A percentile compares a stretch with the other conserved stretches of the same genome.
Evolutionary conservation across 2,888 invertebrate species (phyloP).

Genomic region (Minunthozetes semirufus): DNA sequence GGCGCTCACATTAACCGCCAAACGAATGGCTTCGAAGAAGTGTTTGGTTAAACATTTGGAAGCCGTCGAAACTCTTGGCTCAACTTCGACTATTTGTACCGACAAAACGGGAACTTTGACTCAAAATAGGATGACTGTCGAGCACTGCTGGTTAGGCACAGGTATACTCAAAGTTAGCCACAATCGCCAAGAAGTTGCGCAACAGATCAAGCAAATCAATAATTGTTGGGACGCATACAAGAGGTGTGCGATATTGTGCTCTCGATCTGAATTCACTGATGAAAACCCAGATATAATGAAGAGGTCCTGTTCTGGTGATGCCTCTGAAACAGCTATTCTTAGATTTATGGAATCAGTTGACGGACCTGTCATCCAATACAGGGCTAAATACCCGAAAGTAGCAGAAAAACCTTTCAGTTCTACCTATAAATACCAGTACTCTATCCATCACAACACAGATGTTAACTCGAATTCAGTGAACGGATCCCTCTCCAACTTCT

Average conservation of each 20-base stretch:
- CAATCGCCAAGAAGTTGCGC: background rate
- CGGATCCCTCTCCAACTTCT: background rate
- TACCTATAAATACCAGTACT: constrained; percentile 48
- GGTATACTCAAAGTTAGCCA: background rate
- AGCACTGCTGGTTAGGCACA: constrained; percentile 1
- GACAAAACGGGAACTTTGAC: constrained; percentile 67
- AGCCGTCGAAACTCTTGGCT: constrained; percentile 54
- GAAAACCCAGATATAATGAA: constrained; percentile 25
- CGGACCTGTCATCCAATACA: constrained; percentile 43
- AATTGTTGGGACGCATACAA: constrained; percentile 10
- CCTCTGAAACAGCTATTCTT: constrained; percentile 49
- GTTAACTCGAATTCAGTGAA: too few species aligned
- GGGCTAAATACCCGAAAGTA: constrained; percentile 46
- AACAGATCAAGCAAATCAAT: background rate
- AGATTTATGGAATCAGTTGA: constrained; percentile 47
- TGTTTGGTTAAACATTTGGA: constrained; percentile 65
- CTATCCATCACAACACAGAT: constrained; percentile 27
- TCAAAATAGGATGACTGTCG: constrained; percentile 54
- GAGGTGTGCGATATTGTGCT: constrained; percentile 14
- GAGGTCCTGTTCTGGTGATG: constrained; percentile 47
- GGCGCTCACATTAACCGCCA: constrained; percentile 55
- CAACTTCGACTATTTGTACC: constrained; percentile 63
- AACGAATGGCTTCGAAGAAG: constrained; percentile 68
- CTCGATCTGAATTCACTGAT: constrained; percentile 27
- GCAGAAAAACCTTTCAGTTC: constrained; percentile 51